Evolutionary conservation across 2,888 invertebrate genomes (phyloP).

Genomic region (Callimorpha dominula): DNA sequence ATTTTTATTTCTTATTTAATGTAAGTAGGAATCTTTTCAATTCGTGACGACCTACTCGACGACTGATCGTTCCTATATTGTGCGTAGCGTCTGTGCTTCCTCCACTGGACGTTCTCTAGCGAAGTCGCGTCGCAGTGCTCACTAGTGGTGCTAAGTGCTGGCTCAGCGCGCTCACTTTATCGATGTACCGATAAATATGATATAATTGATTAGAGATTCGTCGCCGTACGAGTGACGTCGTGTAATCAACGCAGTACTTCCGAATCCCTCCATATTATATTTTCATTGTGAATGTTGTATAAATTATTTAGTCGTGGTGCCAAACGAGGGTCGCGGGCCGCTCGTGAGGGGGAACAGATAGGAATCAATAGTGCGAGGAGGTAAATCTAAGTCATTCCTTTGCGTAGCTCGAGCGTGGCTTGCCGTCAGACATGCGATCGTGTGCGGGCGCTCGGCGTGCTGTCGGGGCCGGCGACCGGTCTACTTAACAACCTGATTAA

Average conservation of each 20-base stretch:
- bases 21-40: slow-evolving; percentile 69
- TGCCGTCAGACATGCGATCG: not conserved
- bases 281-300: slow-evolving; percentile 45
- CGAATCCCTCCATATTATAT: slow-evolving; percentile 62
- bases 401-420: slow-evolving; percentile 62
- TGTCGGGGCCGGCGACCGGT: slow-evolving; percentile 4
- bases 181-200: slow-evolving; percentile 36
- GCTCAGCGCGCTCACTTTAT: slow-evolving; percentile 16
- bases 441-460: slow-evolving; percentile 24
- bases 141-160: slow-evolving; percentile 72
- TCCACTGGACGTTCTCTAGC: slow-evolving; percentile 36
- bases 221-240: slow-evolving; percentile 31
- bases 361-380: slow-evolving; percentile 52
- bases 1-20: slow-evolving; percentile 58
- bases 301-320: slow-evolving; percentile 53
- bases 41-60: slow-evolving; percentile 67
- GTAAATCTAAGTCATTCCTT: slow-evolving; percentile 76
- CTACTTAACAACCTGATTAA: slow-evolving; percentile 23
- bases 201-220: slow-evolving; percentile 28
- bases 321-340: slow-evolving; percentile 41
- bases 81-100: slow-evolving; percentile 67
- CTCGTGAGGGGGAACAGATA: slow-evolving; percentile 34
- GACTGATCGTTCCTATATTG: slow-evolving; percentile 73
- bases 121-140: slow-evolving; percentile 56
- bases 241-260: slow-evolving; percentile 54